These are phyloP conservation scores for Plagodis pulveraria DNA, from an alignment of 2,888 invertebrate species.

Conservation along the genomic window DNA sequence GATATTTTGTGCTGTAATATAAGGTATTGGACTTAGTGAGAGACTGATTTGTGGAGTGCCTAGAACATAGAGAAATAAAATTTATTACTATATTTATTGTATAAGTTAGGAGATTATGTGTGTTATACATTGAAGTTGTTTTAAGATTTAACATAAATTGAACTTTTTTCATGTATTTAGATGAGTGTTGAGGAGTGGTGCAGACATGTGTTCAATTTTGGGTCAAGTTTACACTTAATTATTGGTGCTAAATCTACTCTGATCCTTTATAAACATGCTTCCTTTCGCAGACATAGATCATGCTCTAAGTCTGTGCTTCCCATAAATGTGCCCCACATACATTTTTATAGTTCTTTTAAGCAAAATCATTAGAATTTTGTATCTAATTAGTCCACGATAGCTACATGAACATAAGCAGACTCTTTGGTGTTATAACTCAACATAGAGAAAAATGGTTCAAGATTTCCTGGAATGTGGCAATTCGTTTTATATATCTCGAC, in stretches of 20 bases:
- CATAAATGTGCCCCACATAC: background rate
- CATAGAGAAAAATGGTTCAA: too few relatives aligned
- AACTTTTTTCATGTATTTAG: slow-evolving; percentile 20
- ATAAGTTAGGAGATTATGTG: slow-evolving; percentile 21
- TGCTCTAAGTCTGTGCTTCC: background rate
- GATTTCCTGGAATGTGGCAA: too few relatives aligned
- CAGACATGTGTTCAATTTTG: slow-evolving; percentile 38
- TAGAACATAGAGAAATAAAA: slow-evolving; percentile 28
- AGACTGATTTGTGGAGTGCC: slow-evolving; percentile 38
- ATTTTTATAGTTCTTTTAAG: background rate
- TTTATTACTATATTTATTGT: slow-evolving; percentile 32
- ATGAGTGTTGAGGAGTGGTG: slow-evolving; percentile 25
- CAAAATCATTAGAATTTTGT: background rate
- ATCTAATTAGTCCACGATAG: too few relatives aligned
- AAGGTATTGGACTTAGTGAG: slow-evolving; percentile 32
- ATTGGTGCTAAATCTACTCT: slow-evolving; percentile 35
- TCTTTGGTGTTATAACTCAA: too few relatives aligned
- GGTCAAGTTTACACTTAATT: slow-evolving; percentile 34
- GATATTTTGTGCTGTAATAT: slow-evolving; percentile 20
- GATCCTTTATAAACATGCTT: slow-evolving; percentile 12
- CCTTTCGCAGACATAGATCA: background rate
- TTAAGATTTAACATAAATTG: slow-evolving; percentile 10
- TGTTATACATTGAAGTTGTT: slow-evolving; percentile 15
- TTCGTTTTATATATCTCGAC: too few relatives aligned
- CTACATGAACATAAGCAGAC: too few relatives aligned